Evolutionary conservation across 2,888 invertebrate genomes (phyloP).

Genomic region (Anoplius nigerrimus): DNA sequence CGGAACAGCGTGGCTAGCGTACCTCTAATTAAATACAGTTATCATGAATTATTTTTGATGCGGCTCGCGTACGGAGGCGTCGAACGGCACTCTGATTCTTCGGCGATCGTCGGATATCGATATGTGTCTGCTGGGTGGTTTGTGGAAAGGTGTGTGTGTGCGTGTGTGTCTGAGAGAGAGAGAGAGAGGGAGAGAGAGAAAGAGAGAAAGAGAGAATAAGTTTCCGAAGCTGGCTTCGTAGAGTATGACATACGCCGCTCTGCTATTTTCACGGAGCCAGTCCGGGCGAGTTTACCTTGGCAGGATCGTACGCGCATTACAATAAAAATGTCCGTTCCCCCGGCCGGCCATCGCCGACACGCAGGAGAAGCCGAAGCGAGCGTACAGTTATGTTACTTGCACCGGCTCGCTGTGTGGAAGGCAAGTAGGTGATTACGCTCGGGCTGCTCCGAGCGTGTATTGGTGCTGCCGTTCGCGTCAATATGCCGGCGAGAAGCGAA

Average conservation of each 20-base stretch:
- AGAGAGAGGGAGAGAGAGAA: too few relatives aligned
- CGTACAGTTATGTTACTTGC: slow-evolving; percentile 60
- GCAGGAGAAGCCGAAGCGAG: slow-evolving; percentile 12
- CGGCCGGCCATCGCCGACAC: slow-evolving; percentile 17
- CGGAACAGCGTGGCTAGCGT: background rate
- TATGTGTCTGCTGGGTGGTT: too few relatives aligned
- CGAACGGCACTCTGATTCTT: too few relatives aligned
- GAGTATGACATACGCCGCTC: slow-evolving; percentile 35
- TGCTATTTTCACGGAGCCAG: slow-evolving; percentile 43
- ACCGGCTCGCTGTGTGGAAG: slow-evolving; percentile 30
- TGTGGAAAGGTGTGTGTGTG: too few relatives aligned
- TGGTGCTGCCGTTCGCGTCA: background rate
- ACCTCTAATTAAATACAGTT: background rate
- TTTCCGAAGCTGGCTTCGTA: background rate
- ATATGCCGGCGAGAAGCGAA: background rate
- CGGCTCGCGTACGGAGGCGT: background rate
- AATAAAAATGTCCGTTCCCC: slow-evolving; percentile 41
- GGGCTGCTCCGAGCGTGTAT: too few relatives aligned
- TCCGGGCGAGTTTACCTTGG: slow-evolving; percentile 45
- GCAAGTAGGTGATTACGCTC: slow-evolving; percentile 28
- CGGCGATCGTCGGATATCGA: too few relatives aligned
- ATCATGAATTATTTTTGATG: background rate
- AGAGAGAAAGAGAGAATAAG: too few relatives aligned
- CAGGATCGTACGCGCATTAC: slow-evolving; percentile 31
- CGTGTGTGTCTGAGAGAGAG: too few relatives aligned